These are phyloP conservation scores for Thermophis baileyi DNA, from an alignment of 2,113 vertebrate genomes.

Conservation along the genomic window DNA sequence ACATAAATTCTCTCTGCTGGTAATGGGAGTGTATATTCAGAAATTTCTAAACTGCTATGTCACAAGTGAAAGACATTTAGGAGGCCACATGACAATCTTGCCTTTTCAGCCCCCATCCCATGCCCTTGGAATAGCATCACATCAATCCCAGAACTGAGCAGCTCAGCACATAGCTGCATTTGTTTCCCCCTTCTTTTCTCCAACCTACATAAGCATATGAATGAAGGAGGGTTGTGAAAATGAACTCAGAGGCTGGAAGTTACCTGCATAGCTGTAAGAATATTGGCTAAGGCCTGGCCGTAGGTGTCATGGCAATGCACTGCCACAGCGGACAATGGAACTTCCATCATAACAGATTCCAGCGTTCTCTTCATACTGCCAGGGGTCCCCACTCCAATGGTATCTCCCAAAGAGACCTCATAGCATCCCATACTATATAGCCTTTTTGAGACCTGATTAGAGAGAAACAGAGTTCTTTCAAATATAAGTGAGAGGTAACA, in stretches of 20 bases:
- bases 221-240: not conserved
- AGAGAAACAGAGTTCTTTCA: conserved; percentile 24
- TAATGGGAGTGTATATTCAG: not conserved
- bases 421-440: conserved; percentile 91
- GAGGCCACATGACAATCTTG: too few species aligned
- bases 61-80: not conserved
- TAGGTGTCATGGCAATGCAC: conserved; percentile 96
- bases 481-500: not conserved
- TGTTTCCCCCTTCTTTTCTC: not conserved
- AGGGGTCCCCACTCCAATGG: conserved; percentile 87
- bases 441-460: conserved; percentile 82
- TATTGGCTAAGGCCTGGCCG: conserved; percentile 90
- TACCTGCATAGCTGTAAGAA: conserved; percentile 93
- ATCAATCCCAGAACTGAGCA: not conserved
- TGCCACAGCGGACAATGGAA: conserved; percentile 80
- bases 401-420: conserved; percentile 91
- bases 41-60: not conserved
- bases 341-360: conserved; percentile 83
- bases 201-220: not conserved
- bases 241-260: conserved; percentile 27
- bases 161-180: not conserved
- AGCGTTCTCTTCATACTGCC: conserved; percentile 88
- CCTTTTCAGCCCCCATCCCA: not conserved
- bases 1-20: not conserved
- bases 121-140: not conserved